Base-by-base conservation (phyloP, 2,888 invertebrate species). In the Ceratothoa steindachneri region DNA sequence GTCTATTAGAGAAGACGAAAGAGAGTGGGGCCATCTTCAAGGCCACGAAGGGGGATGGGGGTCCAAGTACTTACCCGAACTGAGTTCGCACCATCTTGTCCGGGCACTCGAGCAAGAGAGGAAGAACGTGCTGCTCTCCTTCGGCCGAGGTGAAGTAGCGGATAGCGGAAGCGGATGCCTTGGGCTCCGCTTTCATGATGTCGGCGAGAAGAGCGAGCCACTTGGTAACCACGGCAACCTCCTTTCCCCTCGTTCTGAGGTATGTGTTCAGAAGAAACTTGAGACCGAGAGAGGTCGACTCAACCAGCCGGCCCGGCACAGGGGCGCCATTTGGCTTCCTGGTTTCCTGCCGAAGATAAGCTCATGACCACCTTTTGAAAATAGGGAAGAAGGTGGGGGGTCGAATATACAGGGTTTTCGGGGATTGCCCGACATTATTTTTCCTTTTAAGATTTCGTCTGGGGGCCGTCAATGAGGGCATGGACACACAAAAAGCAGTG, bases 191-290 rank as follows among this genome's bases (percentile, higher is more conserved):
- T 31, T 81, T 80, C 30, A 85, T 74, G 72, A 85, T 77, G 19
- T 80, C 81, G 65, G 83, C 83, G 67, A 85, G 76, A 7, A 82
- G 81, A 29, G 81, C 82, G 65, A 84, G 82, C 85, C 85, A 84
- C 67, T 84, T 83, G 77, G 83, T 82, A 71, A 84, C 81, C 28
- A 83, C 83, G 31, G 71, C 22, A 53, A 77, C 69, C 66, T 81
- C 77, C 69, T 79, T 80, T 30, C 70, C 74, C 77, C 85, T 84
- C 24, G 84, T 84, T 51, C 85, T 82, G 66, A 85, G 82, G 81
- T 85, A 86, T 15, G 85, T 85, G 81, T 86, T 85, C 77, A 85
- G 83, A 9, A 86, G 81, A 80, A 86, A 86, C 73, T 83, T 83
- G 52, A 84, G 77, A 5, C 84, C 82, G 41, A 86, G 81, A 73